Percentiles rank a stretch among this genome's conserved stretches.
Conservation (phyloP, 1,140 invertebrate species). For the Homalodisca vitripennis region DNA sequence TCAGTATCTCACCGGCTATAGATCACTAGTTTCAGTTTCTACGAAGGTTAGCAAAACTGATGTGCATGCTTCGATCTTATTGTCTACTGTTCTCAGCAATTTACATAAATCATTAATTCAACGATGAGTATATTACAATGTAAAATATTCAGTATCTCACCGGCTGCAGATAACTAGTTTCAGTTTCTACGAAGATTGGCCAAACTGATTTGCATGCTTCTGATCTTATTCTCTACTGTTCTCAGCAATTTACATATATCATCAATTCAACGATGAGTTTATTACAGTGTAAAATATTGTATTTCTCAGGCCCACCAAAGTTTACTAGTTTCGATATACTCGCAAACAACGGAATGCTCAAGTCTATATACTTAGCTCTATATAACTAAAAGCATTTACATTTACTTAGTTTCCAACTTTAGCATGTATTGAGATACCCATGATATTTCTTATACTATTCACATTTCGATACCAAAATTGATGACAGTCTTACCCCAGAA, state of each 20-base stretch:
- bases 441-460: no score
- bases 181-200: background rate
- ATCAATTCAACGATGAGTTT: constrained; percentile 17
- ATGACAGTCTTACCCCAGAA: no score
- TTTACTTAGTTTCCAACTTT: no score
- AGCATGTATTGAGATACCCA: no score
- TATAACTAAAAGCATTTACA: no score
- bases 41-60: background rate
- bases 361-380: no score
- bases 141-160: constrained; percentile 1
- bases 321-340: no score
- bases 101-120: constrained; percentile 6
- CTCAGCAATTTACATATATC: background rate
- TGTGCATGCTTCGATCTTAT: constrained; percentile 11
- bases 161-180: background rate
- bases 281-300: background rate
- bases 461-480: no score
- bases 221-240: constrained; percentile 11
- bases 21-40: no score
- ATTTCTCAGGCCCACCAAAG: no score
- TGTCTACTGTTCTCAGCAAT: constrained; percentile 4
- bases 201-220: constrained; percentile 4
- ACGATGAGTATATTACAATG: constrained; percentile 1
- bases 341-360: no score
- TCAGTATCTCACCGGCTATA: background rate